Base-by-base conservation (phyloP, 2,113 vertebrate species). In the Brachyistius frenatus region DNA sequence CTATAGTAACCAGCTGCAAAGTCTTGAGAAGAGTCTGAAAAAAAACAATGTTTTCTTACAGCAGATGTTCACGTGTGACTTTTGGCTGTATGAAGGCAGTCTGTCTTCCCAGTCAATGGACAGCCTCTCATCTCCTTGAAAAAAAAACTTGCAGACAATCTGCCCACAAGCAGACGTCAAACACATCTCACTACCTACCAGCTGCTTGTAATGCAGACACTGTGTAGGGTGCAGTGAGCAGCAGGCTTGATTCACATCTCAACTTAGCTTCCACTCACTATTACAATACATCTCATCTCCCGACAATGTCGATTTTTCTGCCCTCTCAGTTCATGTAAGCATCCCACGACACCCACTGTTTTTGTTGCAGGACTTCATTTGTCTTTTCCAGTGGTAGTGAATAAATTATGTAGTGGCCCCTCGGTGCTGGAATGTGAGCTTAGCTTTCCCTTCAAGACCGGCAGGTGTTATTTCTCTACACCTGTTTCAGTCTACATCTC, bases 141-240 rank as follows among this genome's bases (percentile, higher is more conserved):
- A 50, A 23, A 81, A 81, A 50, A 85, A 47, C 73, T 71, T 86
- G 72, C 77, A 80, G 83, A 90, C 79, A 77, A 87, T 87, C 92
- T 89, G 79, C 91, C 90, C 88, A 91, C 91, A 61, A 89, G 84
- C 83, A 83, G 85, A 90, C 81, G 72, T 88, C 88, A 90, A 76
- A 79, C 71, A 57, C 89, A 90, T 84, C 91, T 89, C 86, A 86
- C 88, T 86, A 86, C 91, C 91, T 90, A 93, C 93, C 79, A 89
- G 84, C 86, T 89, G 86, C 87, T 91, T 86, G 87, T 88, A 77
- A 91, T 92, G 92, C 89, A 93, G 90, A 91, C 90, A 80, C 74
- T 87, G 86, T 92, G 92, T 88, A 88, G 84, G 89, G 86, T 84
- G 85, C 81, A 81, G 83, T 7, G 58, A 77, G 71, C 78, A 89